Conservation (phyloP, 2,113 vertebrate genomes). For the Odocoileus hemionus region DNA sequence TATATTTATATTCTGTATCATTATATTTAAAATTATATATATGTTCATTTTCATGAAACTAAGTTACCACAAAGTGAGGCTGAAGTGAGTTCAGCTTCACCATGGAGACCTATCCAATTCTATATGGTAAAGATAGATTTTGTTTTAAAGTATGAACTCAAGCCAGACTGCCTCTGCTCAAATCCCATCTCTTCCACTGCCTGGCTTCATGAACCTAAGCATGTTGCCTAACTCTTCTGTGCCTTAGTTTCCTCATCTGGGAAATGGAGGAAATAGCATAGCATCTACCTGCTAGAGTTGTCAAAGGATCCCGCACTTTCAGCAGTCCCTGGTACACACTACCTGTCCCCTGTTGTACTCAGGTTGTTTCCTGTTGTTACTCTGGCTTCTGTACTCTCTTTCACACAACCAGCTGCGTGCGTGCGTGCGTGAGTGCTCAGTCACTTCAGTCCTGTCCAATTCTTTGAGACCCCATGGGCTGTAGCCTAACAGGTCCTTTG, state of each 20-base stretch:
- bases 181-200: background rate
- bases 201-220: background rate
- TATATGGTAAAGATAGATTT: background rate
- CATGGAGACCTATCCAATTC: background rate
- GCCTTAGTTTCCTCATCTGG: background rate
- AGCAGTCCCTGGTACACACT: background rate
- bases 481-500: background rate
- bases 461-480: background rate
- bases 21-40: background rate
- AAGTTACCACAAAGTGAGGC: background rate
- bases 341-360: background rate
- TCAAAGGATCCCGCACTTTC: background rate
- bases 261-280: background rate
- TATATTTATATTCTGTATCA: background rate
- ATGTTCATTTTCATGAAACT: background rate
- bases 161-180: background rate
- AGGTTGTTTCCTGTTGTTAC: background rate
- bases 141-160: background rate
- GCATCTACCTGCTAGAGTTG: background rate
- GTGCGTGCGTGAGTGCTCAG: fast-evolving
- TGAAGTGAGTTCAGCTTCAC: background rate
- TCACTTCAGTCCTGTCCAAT: background rate
- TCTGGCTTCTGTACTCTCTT: background rate
- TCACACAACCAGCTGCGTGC: background rate
- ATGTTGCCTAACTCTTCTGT: background rate